Conservation (phyloP, 2,797 vertebrate species). For the Pangasius djambal region DNA sequence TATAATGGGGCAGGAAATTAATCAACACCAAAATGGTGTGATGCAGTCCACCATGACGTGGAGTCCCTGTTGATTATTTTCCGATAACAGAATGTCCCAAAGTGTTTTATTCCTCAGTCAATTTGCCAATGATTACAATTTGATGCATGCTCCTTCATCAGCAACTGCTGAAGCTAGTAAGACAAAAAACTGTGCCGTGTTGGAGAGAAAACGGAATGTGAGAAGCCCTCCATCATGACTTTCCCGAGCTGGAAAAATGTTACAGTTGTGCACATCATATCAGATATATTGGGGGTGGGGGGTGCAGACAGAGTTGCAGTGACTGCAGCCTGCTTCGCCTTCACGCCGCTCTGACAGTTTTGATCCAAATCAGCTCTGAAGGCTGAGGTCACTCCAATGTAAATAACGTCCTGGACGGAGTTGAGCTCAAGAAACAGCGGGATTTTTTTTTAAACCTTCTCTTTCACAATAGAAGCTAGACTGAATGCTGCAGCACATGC, state of each 20-base stretch:
- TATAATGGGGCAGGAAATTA: not conserved
- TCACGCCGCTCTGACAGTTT: slow-evolving; percentile 80
- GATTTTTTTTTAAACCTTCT: slow-evolving; percentile 38
- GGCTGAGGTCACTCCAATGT: slow-evolving; percentile 80
- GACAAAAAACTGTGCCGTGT: not conserved
- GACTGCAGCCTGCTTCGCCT: slow-evolving; percentile 75
- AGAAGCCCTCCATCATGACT: not conserved
- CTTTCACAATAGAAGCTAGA: slow-evolving; percentile 50
- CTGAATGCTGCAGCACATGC: slow-evolving; percentile 50
- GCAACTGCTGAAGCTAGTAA: not conserved
- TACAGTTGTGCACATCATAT: not conserved
- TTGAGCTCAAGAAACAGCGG: slow-evolving; percentile 58
- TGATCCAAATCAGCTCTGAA: slow-evolving; percentile 82
- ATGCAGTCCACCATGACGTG: not conserved
- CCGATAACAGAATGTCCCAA: too few relatives aligned
- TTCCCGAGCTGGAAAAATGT: not conserved
- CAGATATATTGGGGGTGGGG: not conserved
- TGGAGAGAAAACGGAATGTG: not conserved
- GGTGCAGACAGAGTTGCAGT: slow-evolving; percentile 56
- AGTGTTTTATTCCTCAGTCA: not conserved
- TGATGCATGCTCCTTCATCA: not conserved
- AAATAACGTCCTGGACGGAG: slow-evolving; percentile 76
- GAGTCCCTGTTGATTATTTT: not conserved
- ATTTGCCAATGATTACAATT: not conserved
- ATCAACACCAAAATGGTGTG: not conserved